Percentiles rank a stretch among this genome's conserved stretches.
Evolutionary conservation across 1,140 invertebrate species (phyloP).

Genomic region (Cylas formicarius): DNA sequence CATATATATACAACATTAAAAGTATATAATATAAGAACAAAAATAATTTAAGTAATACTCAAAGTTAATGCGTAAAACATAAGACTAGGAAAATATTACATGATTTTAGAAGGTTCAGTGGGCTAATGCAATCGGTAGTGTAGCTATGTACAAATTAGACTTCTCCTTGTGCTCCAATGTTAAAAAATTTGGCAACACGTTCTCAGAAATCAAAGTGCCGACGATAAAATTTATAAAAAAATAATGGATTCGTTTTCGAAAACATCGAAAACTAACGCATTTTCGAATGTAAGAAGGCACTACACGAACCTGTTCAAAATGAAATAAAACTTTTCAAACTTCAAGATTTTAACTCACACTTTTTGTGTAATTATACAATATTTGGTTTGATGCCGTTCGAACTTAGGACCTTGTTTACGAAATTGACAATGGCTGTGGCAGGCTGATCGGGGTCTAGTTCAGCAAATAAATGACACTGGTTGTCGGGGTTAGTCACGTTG

Average conservation of each 20-base stretch:
- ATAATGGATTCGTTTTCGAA: conserved; percentile 7
- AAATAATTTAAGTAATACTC: conserved; percentile 8
- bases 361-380: conserved; percentile 50
- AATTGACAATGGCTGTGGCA: conserved; percentile 91
- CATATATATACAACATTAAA: conserved; percentile 20
- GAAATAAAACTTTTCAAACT: conserved; percentile 7
- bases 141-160: too few relatives aligned
- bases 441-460: conserved; percentile 93
- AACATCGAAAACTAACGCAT: background rate
- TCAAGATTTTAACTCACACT: background rate
- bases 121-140: too few relatives aligned
- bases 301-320: conserved; percentile 2
- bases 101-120: too few relatives aligned
- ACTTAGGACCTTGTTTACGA: conserved; percentile 86
- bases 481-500: conserved; percentile 71
- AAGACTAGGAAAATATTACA: conserved; percentile 18
- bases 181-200: conserved; percentile 10
- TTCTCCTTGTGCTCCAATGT: too few relatives aligned
- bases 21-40: conserved; percentile 11
- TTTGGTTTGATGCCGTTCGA: conserved; percentile 50
- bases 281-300: conserved; percentile 8
- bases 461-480: conserved; percentile 94
- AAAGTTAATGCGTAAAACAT: conserved; percentile 10
- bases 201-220: conserved; percentile 4
- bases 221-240: conserved; percentile 8